These are phyloP conservation scores for Seira ritae DNA, from an alignment of 2,888 invertebrate species.

Conservation along the genomic window DNA sequence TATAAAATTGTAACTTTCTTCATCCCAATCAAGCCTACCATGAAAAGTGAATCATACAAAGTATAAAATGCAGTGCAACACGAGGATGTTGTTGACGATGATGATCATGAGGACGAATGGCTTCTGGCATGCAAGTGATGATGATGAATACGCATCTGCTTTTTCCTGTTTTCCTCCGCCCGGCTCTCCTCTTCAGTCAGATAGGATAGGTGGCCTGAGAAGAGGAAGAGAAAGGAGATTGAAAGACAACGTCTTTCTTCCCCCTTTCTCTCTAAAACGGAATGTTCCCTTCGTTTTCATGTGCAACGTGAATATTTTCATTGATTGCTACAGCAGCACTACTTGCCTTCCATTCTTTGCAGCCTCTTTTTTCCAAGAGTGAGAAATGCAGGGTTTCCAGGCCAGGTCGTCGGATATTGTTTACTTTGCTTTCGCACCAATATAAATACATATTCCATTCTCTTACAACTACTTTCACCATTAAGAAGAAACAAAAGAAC, in stretches of 20 bases:
- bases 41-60: conserved; percentile 18
- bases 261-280: background rate
- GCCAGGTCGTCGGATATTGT: conserved; percentile 18
- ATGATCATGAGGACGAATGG: background rate
- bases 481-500: conserved; percentile 1
- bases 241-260: conserved; percentile 8
- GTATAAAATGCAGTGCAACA: conserved; percentile 15
- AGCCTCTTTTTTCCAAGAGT: background rate
- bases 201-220: conserved; percentile 18
- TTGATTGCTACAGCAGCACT: conserved; percentile 22
- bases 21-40: conserved; percentile 7
- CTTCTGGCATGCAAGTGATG: conserved; percentile 12
- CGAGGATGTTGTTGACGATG: no score
- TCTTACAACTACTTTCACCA: conserved; percentile 12
- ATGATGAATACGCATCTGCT: conserved; percentile 21
- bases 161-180: conserved; percentile 9
- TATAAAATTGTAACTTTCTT: conserved; percentile 17
- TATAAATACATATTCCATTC: no score
- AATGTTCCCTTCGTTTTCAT: conserved; percentile 10
- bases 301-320: conserved; percentile 40
- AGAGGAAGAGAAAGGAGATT: conserved; percentile 16
- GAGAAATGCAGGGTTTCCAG: no score
- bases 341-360: conserved; percentile 5
- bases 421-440: conserved; percentile 14
- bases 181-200: background rate